These are phyloP conservation scores for Lithophane socia DNA, from an alignment of 2,888 invertebrate genomes.

Conservation along the genomic window DNA sequence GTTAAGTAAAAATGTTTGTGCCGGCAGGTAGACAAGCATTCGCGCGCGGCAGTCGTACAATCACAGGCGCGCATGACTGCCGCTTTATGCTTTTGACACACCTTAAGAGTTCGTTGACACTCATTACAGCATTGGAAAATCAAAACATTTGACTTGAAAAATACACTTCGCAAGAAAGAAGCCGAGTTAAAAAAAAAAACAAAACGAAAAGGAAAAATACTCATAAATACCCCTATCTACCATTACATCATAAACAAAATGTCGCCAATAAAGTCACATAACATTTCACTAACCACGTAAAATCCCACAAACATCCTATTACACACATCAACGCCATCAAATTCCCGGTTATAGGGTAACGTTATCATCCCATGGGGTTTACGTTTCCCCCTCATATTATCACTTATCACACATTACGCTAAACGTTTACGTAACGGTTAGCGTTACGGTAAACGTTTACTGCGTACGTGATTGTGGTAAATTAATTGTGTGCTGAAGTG, in stretches of 20 bases:
- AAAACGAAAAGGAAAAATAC: no score
- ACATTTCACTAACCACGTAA: conserved; percentile 16
- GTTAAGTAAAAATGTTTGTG: no score
- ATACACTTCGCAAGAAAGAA: neutral
- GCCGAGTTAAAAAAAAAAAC: no score
- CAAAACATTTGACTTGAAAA: neutral
- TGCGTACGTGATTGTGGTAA: conserved; percentile 54
- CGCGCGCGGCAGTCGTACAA: no score
- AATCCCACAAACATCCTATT: conserved; percentile 35
- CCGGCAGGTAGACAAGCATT: no score
- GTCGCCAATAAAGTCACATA: conserved; percentile 20
- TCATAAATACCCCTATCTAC: neutral
- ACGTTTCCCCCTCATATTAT: conserved; percentile 62
- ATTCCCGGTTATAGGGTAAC: conserved; percentile 57
- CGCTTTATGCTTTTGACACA: no score
- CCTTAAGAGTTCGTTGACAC: no score
- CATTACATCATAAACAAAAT: conserved; percentile 11
- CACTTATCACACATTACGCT: conserved; percentile 69
- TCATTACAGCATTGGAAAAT: no score
- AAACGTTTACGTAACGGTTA: conserved; percentile 58
- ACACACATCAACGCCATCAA: conserved; percentile 56
- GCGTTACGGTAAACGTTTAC: conserved; percentile 61
- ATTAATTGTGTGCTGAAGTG: conserved; percentile 44
- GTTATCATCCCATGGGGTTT: conserved; percentile 65
- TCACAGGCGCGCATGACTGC: no score